Percentiles rank a stretch among this genome's conserved stretches.
Conservation (phyloP, 2,888 invertebrate species). For the Antitype chi region DNA sequence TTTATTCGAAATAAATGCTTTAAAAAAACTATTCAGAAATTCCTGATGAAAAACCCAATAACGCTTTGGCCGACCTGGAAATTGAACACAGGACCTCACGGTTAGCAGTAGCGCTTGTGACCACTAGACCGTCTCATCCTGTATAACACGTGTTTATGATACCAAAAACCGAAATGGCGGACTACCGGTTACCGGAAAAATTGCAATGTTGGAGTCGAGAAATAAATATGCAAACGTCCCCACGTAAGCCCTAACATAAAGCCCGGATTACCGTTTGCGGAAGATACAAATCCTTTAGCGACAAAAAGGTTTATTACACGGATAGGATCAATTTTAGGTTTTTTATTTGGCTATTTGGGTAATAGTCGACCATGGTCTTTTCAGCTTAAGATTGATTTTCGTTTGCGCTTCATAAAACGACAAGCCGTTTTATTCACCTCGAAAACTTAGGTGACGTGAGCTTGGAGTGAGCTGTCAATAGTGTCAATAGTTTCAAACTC, state of each 20-base stretch:
- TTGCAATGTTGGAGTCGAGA: background rate
- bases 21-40: no score
- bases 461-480: no score
- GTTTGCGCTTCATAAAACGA: background rate
- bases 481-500: no score
- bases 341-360: background rate
- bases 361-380: background rate
- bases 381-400: background rate
- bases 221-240: background rate
- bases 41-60: no score
- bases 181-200: background rate
- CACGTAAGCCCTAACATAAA: background rate
- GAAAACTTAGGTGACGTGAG: background rate
- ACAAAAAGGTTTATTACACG: conserved; percentile 12
- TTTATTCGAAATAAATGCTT: no score
- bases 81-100: no score
- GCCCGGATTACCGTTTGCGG: conserved; percentile 1
- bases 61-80: no score
- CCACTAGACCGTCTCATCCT: no score
- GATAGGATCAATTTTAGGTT: background rate
- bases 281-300: background rate
- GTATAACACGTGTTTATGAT: background rate
- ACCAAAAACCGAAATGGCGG: background rate
- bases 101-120: no score
- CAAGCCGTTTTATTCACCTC: background rate